A percentile compares a stretch with the other conserved stretches of the same genome.
These are phyloP conservation scores for Orthonyx spaldingii DNA, from an alignment of 2,113 vertebrate species.

Conservation along the genomic window DNA sequence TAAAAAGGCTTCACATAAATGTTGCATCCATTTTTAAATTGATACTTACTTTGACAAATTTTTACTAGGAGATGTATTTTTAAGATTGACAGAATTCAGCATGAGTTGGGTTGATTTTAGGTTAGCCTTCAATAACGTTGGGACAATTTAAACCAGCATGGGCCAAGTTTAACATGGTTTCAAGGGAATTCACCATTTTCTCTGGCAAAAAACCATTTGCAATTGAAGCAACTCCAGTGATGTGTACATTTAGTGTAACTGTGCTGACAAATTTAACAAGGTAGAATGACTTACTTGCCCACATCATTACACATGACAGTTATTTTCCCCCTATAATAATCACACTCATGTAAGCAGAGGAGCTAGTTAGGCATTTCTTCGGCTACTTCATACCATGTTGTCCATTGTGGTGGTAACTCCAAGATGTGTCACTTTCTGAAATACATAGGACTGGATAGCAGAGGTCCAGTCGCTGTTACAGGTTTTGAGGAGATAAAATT, in stretches of 20 bases:
- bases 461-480: fast-evolving
- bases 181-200: not conserved
- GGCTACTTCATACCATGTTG: not conserved
- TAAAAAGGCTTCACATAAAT: not conserved
- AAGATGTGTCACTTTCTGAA: not conserved
- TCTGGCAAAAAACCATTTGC: not conserved
- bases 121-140: not conserved
- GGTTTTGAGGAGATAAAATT: not conserved
- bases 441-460: not conserved
- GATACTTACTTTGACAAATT: not conserved
- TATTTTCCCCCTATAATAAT: not conserved
- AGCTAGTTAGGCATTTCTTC: not conserved
- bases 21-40: not conserved
- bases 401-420: not conserved
- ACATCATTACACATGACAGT: not conserved
- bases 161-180: not conserved
- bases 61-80: not conserved
- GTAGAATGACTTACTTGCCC: not conserved
- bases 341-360: not conserved
- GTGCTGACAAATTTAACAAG: not conserved
- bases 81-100: not conserved
- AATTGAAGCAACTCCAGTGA: not conserved
- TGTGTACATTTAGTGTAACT: not conserved
- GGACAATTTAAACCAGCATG: not conserved
- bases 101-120: not conserved